Conservation (phyloP, 2,888 invertebrate species). For the Balanococcus diminutus region DNA sequence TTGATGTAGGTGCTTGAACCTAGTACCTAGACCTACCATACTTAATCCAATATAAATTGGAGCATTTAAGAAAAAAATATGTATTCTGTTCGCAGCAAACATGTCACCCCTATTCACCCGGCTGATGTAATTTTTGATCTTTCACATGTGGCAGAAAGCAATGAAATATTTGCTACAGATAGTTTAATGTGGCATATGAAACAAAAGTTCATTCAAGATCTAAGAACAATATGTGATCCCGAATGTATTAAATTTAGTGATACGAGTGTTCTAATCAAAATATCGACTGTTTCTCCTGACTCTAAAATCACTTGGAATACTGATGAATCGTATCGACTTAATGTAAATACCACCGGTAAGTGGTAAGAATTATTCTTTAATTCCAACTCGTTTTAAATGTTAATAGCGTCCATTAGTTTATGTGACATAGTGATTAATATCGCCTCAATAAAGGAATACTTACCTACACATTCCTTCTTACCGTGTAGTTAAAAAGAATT, state of each 20-base stretch:
- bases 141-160: conserved; percentile 59
- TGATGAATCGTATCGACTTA: conserved; percentile 72
- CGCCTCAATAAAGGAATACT: no score
- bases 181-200: conserved; percentile 64
- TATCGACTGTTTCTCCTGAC: conserved; percentile 63
- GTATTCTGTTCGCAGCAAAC: no score
- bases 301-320: conserved; percentile 70
- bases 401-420: no score
- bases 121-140: conserved; percentile 67
- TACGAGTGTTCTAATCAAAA: conserved; percentile 67
- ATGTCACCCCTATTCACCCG: conserved; percentile 67
- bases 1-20: no score
- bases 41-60: no score
- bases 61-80: no score
- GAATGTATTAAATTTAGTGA: conserved; percentile 64
- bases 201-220: conserved; percentile 66
- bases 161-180: not conserved
- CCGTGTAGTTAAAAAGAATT: no score
- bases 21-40: no score
- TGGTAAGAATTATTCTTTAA: no score
- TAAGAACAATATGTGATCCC: conserved; percentile 68
- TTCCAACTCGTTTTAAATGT: no score
- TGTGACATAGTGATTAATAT: no score
- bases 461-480: no score
- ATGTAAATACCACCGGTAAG: conserved; percentile 67